A percentile compares a stretch with the other conserved stretches of the same genome.
Conservation (phyloP, 2,888 invertebrate genomes). For the Epsilonema sp. region DNA sequence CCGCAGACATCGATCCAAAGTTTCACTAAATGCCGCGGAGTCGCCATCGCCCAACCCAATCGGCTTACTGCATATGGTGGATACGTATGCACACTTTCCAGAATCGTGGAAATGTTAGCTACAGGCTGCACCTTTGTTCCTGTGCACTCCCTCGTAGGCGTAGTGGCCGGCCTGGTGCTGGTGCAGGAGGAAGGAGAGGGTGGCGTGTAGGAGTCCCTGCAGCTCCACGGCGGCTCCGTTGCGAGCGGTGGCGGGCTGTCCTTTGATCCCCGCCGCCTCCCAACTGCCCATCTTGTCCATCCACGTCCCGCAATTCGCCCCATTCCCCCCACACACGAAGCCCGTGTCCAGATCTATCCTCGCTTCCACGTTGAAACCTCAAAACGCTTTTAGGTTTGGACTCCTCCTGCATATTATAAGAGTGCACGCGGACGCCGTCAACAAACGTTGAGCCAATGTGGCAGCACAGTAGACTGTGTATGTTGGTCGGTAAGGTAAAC, state of each 20-base stretch:
- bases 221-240: slow-evolving; percentile 93
- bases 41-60: too few species aligned
- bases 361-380: slow-evolving; percentile 68
- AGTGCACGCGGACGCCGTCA: too few species aligned
- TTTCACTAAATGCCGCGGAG: too few species aligned
- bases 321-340: slow-evolving; percentile 79
- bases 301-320: slow-evolving; percentile 94
- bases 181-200: slow-evolving; percentile 50
- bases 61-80: too few species aligned
- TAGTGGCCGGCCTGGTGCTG: slow-evolving; percentile 47
- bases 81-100: too few species aligned
- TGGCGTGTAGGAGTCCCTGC: slow-evolving; percentile 59
- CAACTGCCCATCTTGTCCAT: slow-evolving; percentile 99
- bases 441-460: too few species aligned
- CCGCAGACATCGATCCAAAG: too few species aligned
- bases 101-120: too few species aligned
- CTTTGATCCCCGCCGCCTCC: slow-evolving; percentile 65
- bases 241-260: slow-evolving; percentile 71
- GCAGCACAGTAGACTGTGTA: too few species aligned
- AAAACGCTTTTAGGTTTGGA: background rate
- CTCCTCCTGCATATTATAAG: too few species aligned
- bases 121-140: too few species aligned
- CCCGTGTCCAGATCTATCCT: slow-evolving; percentile 72
- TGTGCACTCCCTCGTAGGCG: slow-evolving; percentile 49
- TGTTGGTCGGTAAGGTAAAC: too few species aligned